Percentiles rank a stretch among this genome's conserved stretches.
phyloP scores from a whole-genome alignment of 2,888 invertebrate genomes.

The Drosophila prolongata region DNA sequence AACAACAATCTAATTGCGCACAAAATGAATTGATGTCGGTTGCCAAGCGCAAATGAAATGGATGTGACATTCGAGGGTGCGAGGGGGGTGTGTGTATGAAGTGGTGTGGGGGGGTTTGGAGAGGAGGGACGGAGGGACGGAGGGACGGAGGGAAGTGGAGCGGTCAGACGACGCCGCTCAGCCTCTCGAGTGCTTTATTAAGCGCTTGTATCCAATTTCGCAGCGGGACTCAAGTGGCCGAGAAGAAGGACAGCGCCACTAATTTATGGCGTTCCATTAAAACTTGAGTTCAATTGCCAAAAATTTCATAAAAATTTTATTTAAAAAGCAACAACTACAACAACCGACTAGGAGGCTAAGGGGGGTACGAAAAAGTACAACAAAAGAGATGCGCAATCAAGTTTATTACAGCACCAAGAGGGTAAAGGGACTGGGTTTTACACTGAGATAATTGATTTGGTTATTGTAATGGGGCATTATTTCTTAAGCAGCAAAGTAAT shows the following conservation, averaged over 20 bases:
- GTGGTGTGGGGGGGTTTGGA: not conserved
- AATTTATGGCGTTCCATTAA: conserved; percentile 79
- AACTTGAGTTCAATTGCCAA: conserved; percentile 80
- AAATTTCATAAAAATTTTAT: conserved; percentile 79
- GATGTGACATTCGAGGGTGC: conserved; percentile 31
- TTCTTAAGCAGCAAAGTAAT: too few relatives aligned
- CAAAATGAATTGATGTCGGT: conserved; percentile 81
- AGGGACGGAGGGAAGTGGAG: conserved; percentile 4
- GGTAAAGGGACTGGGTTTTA: not conserved
- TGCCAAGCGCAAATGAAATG: conserved; percentile 74
- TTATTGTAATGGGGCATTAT: too few relatives aligned
- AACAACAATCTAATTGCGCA: conserved; percentile 74
- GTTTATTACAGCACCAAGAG: conserved; percentile 65
- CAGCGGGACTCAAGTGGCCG: conserved; percentile 70
- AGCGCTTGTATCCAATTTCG: conserved; percentile 79
- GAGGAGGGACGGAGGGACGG: not conserved
- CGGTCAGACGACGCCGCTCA: conserved; percentile 30
- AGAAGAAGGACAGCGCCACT: conserved; percentile 58
- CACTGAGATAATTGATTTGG: not conserved
- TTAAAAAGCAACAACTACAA: conserved; percentile 63
- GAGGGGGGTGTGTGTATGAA: not conserved
- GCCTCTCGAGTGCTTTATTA: conserved; percentile 78
- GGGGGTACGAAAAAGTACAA: conserved; percentile 23
- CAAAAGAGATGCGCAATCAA: conserved; percentile 78
- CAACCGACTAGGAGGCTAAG: conserved; percentile 1